These are phyloP conservation scores for Hiodon tergisus DNA, from an alignment of 2,113 vertebrate species.

Conservation along the genomic window DNA sequence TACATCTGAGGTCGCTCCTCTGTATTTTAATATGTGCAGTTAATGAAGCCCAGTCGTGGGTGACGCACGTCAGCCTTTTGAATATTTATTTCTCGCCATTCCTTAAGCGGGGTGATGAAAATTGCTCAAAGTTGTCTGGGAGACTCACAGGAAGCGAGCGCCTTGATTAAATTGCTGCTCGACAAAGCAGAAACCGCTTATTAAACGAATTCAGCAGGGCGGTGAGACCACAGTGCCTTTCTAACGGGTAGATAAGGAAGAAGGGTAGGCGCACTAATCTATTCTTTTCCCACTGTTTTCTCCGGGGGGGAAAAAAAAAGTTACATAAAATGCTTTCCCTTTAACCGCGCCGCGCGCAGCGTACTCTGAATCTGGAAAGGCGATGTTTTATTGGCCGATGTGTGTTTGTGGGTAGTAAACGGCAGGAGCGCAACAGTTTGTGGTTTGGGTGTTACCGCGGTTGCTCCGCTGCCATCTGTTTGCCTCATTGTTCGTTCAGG, in stretches of 20 bases:
- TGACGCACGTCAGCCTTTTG: conserved; percentile 2
- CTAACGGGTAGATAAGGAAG: conserved; percentile 37
- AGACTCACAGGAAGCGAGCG: conserved; percentile 45
- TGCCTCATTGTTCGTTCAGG: not conserved
- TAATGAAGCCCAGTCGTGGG: not conserved
- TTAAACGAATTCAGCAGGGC: conserved; percentile 61
- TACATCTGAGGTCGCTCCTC: no score
- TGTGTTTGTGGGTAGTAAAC: not conserved
- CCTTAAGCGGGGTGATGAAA: conserved; percentile 50
- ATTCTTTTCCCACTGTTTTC: not conserved
- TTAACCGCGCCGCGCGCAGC: not conserved
- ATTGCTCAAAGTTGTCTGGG: conserved; percentile 44
- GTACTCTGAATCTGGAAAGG: not conserved
- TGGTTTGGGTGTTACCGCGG: not conserved
- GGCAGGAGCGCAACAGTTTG: not conserved
- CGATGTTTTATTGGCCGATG: not conserved
- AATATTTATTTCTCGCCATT: conserved; percentile 32
- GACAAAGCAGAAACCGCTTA: conserved; percentile 66
- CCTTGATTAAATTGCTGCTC: conserved; percentile 62
- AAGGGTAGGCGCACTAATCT: conserved; percentile 11
- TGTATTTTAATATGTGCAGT: not conserved
- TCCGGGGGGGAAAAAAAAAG: not conserved
- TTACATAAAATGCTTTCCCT: no score
- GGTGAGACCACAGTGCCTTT: conserved; percentile 57
- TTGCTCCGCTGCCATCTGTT: not conserved